Percentiles rank a stretch among this genome's conserved stretches.
Evolutionary conservation across 1,140 invertebrate genomes (phyloP).

Genomic region (Anastrepha obliqua): DNA sequence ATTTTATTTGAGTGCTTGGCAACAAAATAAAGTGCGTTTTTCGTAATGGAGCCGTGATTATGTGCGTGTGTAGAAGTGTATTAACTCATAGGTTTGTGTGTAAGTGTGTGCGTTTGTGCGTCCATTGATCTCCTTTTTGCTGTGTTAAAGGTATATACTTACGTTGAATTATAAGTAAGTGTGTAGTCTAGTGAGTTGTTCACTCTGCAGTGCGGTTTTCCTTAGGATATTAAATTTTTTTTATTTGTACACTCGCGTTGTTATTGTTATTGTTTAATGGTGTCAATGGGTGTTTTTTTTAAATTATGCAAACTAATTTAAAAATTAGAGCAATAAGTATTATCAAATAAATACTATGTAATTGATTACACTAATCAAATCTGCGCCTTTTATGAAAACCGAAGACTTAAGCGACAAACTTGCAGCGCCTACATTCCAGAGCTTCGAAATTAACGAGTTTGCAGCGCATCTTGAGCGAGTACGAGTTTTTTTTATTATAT

Average conservation of each 20-base stretch:
- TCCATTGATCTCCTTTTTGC: background rate
- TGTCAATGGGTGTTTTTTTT: background rate
- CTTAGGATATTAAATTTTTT: no score
- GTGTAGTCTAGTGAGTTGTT: no score
- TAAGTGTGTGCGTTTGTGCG: background rate
- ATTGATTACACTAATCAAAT: background rate
- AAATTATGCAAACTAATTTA: background rate
- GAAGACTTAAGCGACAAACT: conserved; percentile 57
- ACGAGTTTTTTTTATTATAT: no score
- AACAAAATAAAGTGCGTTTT: conserved; percentile 37
- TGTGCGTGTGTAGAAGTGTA: background rate
- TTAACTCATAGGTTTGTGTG: background rate
- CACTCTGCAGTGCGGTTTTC: no score
- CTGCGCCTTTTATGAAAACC: background rate
- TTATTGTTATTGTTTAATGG: background rate
- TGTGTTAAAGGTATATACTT: background rate
- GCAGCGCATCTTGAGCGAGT: no score
- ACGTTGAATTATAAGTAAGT: background rate
- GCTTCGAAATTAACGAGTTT: no score
- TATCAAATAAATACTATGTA: no score
- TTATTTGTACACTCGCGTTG: no score
- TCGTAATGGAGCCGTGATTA: background rate
- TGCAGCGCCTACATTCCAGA: background rate
- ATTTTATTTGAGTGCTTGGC: conserved; percentile 26
- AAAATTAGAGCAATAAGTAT: no score